phyloP scores from a whole-genome alignment of 2,888 invertebrate species.

The Drosophila aldrichi region DNA sequence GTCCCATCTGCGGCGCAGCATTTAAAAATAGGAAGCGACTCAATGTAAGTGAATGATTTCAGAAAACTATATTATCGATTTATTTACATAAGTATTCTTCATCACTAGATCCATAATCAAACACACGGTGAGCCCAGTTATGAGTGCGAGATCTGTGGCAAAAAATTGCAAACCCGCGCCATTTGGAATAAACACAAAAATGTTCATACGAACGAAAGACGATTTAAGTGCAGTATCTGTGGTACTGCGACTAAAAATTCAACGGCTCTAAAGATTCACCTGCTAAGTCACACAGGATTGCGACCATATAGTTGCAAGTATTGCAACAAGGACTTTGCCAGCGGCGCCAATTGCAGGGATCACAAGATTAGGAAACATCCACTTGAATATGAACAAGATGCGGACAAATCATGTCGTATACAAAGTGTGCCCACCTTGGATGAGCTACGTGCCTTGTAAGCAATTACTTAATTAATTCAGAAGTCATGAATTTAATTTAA shows the following conservation, averaged over 20 bases:
- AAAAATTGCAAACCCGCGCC: conserved; percentile 84
- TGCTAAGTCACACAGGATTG: conserved; percentile 83
- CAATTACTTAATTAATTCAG: background rate
- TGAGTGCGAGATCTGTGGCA: conserved; percentile 84
- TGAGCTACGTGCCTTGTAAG: conserved; percentile 83
- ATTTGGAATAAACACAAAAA: conserved; percentile 85
- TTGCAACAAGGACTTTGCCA: conserved; percentile 83
- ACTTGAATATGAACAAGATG: conserved; percentile 69
- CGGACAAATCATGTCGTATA: conserved; percentile 62
- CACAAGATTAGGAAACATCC: conserved; percentile 84
- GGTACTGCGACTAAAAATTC: conserved; percentile 82
- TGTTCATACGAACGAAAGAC: conserved; percentile 81
- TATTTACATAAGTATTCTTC: background rate
- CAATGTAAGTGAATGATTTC: conserved; percentile 54
- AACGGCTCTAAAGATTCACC: conserved; percentile 84
- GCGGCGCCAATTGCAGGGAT: conserved; percentile 84
- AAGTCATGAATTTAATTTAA: background rate
- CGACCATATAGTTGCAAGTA: conserved; percentile 84
- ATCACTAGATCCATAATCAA: conserved; percentile 83
- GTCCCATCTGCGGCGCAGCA: conserved; percentile 83
- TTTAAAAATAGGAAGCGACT: conserved; percentile 83
- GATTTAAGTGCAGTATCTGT: conserved; percentile 83
- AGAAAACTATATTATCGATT: background rate
- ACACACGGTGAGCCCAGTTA: conserved; percentile 85
- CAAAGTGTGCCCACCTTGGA: conserved; percentile 83